A percentile compares a stretch with the other conserved stretches of the same genome.
These are phyloP conservation scores for Phortica variegata DNA, from an alignment of 1,140 invertebrate species.

Conservation along the genomic window DNA sequence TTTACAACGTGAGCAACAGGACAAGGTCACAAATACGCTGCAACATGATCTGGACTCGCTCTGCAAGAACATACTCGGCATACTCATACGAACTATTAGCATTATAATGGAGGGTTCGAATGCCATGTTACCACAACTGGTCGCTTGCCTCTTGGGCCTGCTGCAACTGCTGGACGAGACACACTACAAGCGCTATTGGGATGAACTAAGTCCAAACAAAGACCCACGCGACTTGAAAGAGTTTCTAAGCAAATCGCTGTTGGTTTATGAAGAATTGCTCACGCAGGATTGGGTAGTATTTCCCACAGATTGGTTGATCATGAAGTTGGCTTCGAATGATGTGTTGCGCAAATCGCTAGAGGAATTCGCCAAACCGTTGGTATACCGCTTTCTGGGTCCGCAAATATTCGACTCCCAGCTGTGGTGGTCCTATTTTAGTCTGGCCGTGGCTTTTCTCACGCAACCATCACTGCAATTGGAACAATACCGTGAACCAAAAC, in stretches of 20 bases:
- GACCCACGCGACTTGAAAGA: constrained; percentile 79
- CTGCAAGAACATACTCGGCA: constrained; percentile 77
- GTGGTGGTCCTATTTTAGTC: constrained; percentile 88
- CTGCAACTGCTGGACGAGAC: constrained; percentile 83
- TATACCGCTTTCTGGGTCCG: constrained; percentile 76
- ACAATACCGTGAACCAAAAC: constrained; percentile 77
- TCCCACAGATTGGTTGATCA: constrained; percentile 88
- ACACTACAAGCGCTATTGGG: constrained; percentile 87
- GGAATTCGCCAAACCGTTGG: constrained; percentile 84
- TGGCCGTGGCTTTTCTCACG: constrained; percentile 84
- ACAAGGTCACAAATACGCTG: constrained; percentile 72
- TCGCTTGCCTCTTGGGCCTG: constrained; percentile 81
- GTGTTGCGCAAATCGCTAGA: constrained; percentile 83
- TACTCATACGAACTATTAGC: constrained; percentile 81
- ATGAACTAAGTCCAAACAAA: constrained; percentile 68
- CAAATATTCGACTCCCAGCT: constrained; percentile 68
- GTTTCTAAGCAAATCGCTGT: constrained; percentile 84
- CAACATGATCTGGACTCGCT: constrained; percentile 84
- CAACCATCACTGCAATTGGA: constrained; percentile 85
- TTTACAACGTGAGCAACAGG: constrained; percentile 64
- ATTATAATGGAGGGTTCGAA: constrained; percentile 70
- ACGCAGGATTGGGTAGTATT: constrained; percentile 68
- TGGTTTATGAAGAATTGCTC: constrained; percentile 79
- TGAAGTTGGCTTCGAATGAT: constrained; percentile 87
- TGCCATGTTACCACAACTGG: constrained; percentile 73